phyloP scores from a whole-genome alignment of 2,797 vertebrate species.

The Psittacula derbiana region DNA sequence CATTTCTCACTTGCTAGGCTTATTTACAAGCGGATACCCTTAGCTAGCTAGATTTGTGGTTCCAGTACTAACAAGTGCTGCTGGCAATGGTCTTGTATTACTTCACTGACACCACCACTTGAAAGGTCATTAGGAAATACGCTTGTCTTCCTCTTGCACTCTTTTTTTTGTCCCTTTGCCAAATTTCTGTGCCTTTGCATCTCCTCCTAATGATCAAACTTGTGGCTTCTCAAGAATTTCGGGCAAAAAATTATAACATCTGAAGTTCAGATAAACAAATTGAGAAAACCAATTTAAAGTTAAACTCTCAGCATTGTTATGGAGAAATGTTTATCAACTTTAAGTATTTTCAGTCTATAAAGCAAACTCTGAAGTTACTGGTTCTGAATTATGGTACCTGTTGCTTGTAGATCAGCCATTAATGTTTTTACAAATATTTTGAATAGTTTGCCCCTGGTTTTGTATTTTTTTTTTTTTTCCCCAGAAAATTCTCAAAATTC shows the following conservation, averaged over 20 bases:
- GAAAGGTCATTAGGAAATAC: background rate
- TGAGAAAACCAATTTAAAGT: background rate
- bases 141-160: background rate
- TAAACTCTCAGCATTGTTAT: background rate
- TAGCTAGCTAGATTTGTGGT: background rate
- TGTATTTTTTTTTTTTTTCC: background rate
- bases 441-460: background rate
- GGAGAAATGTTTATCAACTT: background rate
- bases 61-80: background rate
- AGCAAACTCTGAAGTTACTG: background rate
- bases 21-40: background rate
- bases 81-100: background rate
- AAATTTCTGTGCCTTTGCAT: background rate
- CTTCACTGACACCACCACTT: background rate
- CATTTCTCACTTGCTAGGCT: background rate
- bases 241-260: background rate
- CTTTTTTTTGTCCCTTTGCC: background rate
- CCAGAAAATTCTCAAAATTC: background rate
- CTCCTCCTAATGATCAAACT: background rate
- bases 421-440: background rate
- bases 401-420: background rate
- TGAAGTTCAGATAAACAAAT: background rate
- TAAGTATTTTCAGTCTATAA: background rate
- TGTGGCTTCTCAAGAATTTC: background rate
- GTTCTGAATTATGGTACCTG: background rate